Percentiles rank a stretch among this genome's conserved stretches.
Conservation (phyloP, 1,140 invertebrate species). For the Tribolium madens region DNA sequence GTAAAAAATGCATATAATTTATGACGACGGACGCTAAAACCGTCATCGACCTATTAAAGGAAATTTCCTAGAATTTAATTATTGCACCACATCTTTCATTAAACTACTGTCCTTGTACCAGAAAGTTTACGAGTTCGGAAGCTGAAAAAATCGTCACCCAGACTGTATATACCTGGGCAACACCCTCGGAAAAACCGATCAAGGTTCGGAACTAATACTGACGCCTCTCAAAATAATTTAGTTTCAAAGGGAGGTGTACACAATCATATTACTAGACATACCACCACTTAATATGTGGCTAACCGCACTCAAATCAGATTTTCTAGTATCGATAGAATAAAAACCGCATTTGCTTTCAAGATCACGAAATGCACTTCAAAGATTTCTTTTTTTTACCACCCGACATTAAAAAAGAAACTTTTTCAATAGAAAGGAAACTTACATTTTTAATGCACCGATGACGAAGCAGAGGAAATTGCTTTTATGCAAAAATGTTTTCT, state of each 20-base stretch:
- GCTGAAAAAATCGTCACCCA: constrained; percentile 11
- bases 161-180: constrained; percentile 11
- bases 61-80: constrained; percentile 8
- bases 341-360: not conserved
- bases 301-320: constrained; percentile 18
- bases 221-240: constrained; percentile 27
- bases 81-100: not conserved
- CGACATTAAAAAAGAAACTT: not conserved
- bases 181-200: constrained; percentile 8
- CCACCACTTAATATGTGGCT: not conserved
- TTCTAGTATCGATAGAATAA: not conserved
- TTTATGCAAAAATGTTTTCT: not conserved
- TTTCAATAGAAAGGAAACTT: not conserved
- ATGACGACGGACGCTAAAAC: not conserved
- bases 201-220: constrained; percentile 4
- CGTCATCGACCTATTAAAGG: constrained; percentile 24
- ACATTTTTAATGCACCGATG: not conserved
- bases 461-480: not conserved
- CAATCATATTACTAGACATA: constrained; percentile 2
- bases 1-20: constrained; percentile 39
- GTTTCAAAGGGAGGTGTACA: constrained; percentile 2
- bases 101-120: not conserved
- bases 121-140: not conserved
- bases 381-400: too few species aligned
- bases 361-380: too few species aligned